A percentile compares a stretch with the other conserved stretches of the same genome.
phyloP scores from a whole-genome alignment of 2,113 vertebrate genomes.

The Rhineura floridana region DNA sequence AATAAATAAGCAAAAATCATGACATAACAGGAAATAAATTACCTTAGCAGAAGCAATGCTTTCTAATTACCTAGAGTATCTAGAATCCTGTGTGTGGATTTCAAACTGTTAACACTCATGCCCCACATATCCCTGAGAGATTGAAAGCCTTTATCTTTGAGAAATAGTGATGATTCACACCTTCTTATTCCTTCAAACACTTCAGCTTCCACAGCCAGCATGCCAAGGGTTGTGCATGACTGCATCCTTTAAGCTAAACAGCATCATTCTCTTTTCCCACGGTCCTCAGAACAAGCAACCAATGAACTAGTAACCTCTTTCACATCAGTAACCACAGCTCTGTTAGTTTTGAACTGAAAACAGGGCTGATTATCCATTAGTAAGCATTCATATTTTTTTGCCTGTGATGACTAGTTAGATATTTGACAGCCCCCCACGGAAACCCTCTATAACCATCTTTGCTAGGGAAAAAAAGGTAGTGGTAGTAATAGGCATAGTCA shows the following conservation, averaged over 20 bases:
- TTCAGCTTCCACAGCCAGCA: conserved; percentile 63
- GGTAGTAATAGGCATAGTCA: conserved; percentile 39
- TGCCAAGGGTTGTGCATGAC: conserved; percentile 67
- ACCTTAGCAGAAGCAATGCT: not conserved
- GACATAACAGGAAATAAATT: not conserved
- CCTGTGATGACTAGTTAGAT: conserved; percentile 55
- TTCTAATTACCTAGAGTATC: not conserved
- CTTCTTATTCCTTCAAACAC: conserved; percentile 65
- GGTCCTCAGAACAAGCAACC: conserved; percentile 53
- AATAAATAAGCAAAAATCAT: not conserved
- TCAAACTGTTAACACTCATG: not conserved
- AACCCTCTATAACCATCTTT: not conserved
- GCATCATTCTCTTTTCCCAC: conserved; percentile 59
- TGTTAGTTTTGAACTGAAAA: conserved; percentile 68
- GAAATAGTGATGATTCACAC: conserved; percentile 68
- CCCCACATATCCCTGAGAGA: conserved; percentile 20
- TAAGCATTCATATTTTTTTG: conserved; percentile 55
- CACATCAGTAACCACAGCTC: conserved; percentile 25
- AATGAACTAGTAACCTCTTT: conserved; percentile 71
- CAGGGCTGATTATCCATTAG: conserved; percentile 58
- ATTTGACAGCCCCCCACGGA: conserved; percentile 45
- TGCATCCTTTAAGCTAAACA: conserved; percentile 67
- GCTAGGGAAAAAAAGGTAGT: conserved; percentile 38
- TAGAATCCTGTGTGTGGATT: not conserved
- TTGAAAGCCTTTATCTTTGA: conserved; percentile 66